Percentiles rank a stretch among this genome's conserved stretches.
These are phyloP conservation scores for Drosophila basisetae DNA, from an alignment of 2,888 invertebrate genomes.

Conservation along the genomic window DNA sequence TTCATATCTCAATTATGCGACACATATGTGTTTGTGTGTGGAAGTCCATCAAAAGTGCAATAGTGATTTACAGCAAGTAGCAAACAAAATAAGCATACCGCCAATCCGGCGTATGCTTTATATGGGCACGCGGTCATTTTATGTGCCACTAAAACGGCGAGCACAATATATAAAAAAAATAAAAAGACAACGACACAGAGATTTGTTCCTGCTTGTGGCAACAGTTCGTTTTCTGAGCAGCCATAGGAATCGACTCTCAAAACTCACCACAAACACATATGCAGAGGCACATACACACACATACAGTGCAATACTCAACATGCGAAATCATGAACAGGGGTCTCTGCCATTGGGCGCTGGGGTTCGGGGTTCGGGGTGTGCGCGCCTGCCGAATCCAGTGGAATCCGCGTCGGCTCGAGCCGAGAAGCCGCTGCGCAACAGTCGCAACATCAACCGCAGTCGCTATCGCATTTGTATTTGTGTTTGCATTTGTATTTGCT, in stretches of 20 bases:
- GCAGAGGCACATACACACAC: constrained; percentile 21
- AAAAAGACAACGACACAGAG: constrained; percentile 8
- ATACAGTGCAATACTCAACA: constrained; percentile 37
- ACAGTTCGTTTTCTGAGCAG: constrained; percentile 34
- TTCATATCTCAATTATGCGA: constrained; percentile 48
- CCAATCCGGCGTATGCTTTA: constrained; percentile 27
- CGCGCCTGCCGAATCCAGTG: constrained; percentile 54
- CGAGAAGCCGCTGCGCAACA: constrained; percentile 49
- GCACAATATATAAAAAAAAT: constrained; percentile 10
- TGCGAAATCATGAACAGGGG: constrained; percentile 9
- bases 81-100: constrained; percentile 21
- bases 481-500: constrained; percentile 3
- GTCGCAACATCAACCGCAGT: constrained; percentile 20
- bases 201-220: constrained; percentile 28
- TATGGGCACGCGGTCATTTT: constrained; percentile 24
- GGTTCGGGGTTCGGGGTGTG: neutral
- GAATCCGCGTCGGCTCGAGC: constrained; percentile 52
- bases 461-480: constrained; percentile 20
- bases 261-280: constrained; percentile 56
- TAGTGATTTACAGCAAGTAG: constrained; percentile 16
- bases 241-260: constrained; percentile 54
- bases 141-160: constrained; percentile 34
- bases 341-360: neutral
- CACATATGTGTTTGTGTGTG: constrained; percentile 1
- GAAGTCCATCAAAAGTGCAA: constrained; percentile 29